phyloP scores from a whole-genome alignment of 2,113 vertebrate genomes.

The Meleagris gallopavo region DNA sequence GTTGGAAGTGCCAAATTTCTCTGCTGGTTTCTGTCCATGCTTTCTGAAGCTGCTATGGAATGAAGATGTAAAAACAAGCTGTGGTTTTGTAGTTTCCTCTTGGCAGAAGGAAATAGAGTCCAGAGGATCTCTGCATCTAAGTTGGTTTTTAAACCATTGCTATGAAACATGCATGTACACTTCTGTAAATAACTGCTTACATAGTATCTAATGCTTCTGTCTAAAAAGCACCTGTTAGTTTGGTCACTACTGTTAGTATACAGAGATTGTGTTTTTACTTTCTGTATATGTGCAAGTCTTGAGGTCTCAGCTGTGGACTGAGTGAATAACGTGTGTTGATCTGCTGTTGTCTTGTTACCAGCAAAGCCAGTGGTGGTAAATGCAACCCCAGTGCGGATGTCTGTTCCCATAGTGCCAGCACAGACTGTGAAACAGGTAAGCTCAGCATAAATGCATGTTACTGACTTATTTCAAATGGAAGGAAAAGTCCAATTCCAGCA shows the following conservation, averaged over 20 bases:
- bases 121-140: background rate
- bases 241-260: background rate
- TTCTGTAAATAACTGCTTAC: background rate
- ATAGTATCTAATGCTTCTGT: too few relatives aligned
- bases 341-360: slow-evolving; percentile 51
- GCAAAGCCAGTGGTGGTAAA: slow-evolving; percentile 94
- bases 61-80: background rate
- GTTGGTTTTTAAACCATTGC: background rate
- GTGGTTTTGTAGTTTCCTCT: background rate
- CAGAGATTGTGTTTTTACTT: background rate
- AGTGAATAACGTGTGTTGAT: background rate
- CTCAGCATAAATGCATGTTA: background rate
- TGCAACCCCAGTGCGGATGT: slow-evolving; percentile 90
- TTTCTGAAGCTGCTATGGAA: background rate
- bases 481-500: background rate
- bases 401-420: slow-evolving; percentile 91
- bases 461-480: background rate
- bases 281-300: background rate
- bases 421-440: slow-evolving; percentile 95
- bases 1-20: background rate
- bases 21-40: background rate
- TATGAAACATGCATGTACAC: accelerated
- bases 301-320: background rate
- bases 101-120: background rate
- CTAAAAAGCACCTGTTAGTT: background rate